Base-by-base conservation (phyloP, 2,113 vertebrate species). In the Tichodroma muraria region DNA sequence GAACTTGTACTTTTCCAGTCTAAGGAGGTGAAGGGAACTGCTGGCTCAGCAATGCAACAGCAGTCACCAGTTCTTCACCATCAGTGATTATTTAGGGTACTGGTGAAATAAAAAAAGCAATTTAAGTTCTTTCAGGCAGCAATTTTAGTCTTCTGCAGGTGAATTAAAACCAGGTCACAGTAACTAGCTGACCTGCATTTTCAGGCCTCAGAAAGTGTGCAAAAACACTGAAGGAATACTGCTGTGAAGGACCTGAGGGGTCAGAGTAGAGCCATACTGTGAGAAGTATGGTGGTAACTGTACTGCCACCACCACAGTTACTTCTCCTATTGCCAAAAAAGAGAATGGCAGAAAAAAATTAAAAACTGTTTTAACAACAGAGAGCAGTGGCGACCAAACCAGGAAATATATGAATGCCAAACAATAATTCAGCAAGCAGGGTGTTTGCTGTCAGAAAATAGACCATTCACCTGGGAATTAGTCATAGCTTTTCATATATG, bases 261-360 rank as follows among this genome's bases (percentile, higher is more conserved):
- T 10, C 42, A 38, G 52, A 53, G 8, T 4, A 35, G 37, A 69
- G 15, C 18, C 30, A 16, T 13, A 6, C 0, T n/a, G n/a, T n/a
- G 0, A 45, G 40, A n/a, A 28, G 82, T 30, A 53, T 14, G 10
- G 22, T 3, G 2, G 15, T 65, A 54, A 13, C 10, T 47, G 27
- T 11, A 9, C 28, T 79, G 38, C 40, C 17, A 38, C 50, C 47
- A 57, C 42, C 70, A 69, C 50, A 61, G 49, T 21, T 65, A 69
- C 31, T 87, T 85, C 38, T 61, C 28, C 47, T 77, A 13, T 38
- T 56, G 14, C 50, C 71, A 77, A 66, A 65, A 17, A 77, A 38
- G 2, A 0, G 18, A 52, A 65, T 7, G 65, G 37, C 30, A 92
- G 50, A 77, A 68, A 66, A 90, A 66, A 72, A 21, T 10, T 9